Evolutionary conservation across 2,113 vertebrate species (phyloP).

Genomic region (Oreotrochilus melanogaster): DNA sequence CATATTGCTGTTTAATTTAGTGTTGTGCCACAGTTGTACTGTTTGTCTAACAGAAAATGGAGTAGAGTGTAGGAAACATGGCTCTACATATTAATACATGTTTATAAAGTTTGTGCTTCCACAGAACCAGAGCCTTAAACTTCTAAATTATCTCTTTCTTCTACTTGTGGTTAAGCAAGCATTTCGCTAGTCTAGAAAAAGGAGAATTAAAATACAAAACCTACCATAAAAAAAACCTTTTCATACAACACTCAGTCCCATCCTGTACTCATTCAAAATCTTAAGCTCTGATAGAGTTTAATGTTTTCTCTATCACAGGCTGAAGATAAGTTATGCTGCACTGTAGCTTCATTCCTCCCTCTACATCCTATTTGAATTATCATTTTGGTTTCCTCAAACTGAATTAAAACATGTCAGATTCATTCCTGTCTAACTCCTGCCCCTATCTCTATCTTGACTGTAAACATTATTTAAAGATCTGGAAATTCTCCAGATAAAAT

Average conservation of each 20-base stretch:
- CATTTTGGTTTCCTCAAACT: neutral
- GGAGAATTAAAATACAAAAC: neutral
- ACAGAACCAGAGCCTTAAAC: neutral
- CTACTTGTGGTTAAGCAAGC: neutral
- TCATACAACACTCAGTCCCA: neutral
- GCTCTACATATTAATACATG: neutral
- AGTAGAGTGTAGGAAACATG: neutral
- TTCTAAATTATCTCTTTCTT: neutral
- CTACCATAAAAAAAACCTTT: neutral
- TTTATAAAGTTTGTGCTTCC: neutral
- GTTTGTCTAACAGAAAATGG: neutral
- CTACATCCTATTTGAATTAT: neutral
- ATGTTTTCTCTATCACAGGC: neutral
- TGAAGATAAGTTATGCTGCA: neutral
- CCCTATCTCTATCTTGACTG: neutral
- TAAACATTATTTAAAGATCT: neutral
- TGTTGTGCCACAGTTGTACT: neutral
- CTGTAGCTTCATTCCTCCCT: neutral
- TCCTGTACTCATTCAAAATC: neutral
- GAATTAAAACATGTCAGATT: neutral
- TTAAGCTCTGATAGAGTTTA: neutral
- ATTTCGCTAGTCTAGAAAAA: neutral
- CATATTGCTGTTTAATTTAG: constrained; percentile 13
- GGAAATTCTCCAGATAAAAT: neutral
- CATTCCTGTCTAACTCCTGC: neutral